Conservation (phyloP, 2,888 invertebrate species). For the Drosophila crucigera region DNA sequence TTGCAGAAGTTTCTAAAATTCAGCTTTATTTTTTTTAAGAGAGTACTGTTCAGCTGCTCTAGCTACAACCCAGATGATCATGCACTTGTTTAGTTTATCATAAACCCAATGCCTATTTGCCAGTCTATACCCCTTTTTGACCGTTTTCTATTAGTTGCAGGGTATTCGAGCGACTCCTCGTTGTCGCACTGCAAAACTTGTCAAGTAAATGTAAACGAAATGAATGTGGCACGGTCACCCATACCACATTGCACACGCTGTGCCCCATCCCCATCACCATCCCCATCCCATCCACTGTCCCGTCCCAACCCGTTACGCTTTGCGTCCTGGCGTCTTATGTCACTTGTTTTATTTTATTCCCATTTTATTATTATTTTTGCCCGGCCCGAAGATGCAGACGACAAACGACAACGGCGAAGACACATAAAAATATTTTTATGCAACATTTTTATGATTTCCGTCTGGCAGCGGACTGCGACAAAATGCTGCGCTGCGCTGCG, state of each 20-base stretch:
- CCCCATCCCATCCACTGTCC: neutral
- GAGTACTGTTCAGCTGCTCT: neutral
- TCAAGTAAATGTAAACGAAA: constrained; percentile 78
- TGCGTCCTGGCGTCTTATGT: constrained; percentile 26
- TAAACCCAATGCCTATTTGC: neutral
- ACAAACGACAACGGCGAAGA: constrained; percentile 25
- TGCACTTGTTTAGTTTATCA: neutral
- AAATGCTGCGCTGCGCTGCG: constrained; percentile 31
- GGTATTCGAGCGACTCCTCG: constrained; percentile 23
- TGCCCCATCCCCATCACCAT: neutral
- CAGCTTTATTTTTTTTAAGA: neutral
- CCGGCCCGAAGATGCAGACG: constrained; percentile 39
- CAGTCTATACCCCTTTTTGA: neutral
- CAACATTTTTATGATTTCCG: constrained; percentile 80
- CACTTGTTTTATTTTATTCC: constrained; percentile 74
- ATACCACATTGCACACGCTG: constrained; percentile 20
- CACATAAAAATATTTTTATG: constrained; percentile 76
- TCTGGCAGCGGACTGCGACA: constrained; percentile 58
- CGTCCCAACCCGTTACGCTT: constrained; percentile 30
- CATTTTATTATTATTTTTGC: constrained; percentile 76
- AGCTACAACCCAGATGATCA: neutral
- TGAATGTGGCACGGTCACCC: constrained; percentile 69
- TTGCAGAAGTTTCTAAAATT: neutral
- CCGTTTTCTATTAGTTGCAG: neutral
- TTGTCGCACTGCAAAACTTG: constrained; percentile 71